Base-by-base conservation (phyloP, 2,888 invertebrate genomes). In the Panzeria rudis region DNA sequence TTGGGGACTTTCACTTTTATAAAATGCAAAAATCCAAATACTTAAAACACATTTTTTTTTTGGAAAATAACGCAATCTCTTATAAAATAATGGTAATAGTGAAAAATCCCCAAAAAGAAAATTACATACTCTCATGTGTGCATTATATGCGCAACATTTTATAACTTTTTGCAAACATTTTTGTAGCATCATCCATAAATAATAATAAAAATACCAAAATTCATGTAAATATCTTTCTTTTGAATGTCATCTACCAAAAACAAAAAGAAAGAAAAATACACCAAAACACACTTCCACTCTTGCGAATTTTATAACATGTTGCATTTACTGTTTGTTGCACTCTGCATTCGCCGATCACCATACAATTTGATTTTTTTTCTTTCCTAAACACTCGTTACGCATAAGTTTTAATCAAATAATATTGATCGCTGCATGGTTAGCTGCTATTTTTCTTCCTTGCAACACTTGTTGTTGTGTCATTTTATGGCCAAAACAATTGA, bases 1-100 rank as follows among this genome's bases (percentile, higher is more conserved):
- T 29, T 72, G 62, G 13, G 38, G 62, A 86, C 86, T 86, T 86
- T 86, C 86, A 86, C 86, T 86, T 83, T 86, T 72, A 71, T 72
- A 50, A 62, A 59, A 64, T 54, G 25, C 29, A 66, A 72, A 68
- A 25, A 25, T n/a, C 23, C 56, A 64, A 77, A 68, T 47, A 61
- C 15, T 20, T 52, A 23, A 62, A 38, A 44, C 29, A 47, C 6
- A 2, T 59, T 8, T 35, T 66, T 77, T 68, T 77, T 77, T 76
- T 15, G 3, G 15, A 59, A 84, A 71, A 82, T 75, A 85, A 85
- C 81, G 84, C 80, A 80, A 80, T 80, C 79, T 72, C 44, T 79
- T 73, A 66, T 73, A 38, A 73, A 73, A 68, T 72, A 79, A 32
- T 29, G 64, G 71, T 56, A 75, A 56, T 44, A 25, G 38, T 2